A percentile compares a stretch with the other conserved stretches of the same genome.
phyloP scores from a whole-genome alignment of 2,113 vertebrate genomes.

The Tichodroma muraria region DNA sequence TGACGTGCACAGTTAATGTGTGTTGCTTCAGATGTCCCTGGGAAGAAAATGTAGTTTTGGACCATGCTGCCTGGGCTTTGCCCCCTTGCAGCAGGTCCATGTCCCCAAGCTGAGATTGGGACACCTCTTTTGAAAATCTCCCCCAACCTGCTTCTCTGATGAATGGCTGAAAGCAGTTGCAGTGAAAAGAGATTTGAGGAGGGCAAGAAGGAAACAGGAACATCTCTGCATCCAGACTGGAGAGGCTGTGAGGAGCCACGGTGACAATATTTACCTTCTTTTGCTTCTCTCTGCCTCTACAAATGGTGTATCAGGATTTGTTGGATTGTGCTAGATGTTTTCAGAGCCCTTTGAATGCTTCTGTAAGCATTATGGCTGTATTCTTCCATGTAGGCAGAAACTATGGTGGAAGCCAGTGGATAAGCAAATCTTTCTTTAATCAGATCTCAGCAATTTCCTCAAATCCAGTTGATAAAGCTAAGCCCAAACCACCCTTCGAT shows the following conservation, averaged over 20 bases:
- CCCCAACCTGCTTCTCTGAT: not conserved
- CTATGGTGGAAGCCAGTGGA: not conserved
- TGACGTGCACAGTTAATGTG: not conserved
- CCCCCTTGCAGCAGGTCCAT: fast-evolving
- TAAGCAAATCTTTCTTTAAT: not conserved
- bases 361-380: not conserved
- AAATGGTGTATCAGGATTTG: not conserved
- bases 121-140: not conserved
- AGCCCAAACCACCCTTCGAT: not conserved
- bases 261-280: not conserved
- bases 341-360: not conserved
- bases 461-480: not conserved
- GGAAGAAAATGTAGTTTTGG: not conserved
- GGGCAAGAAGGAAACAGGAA: not conserved
- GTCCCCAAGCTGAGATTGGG: not conserved
- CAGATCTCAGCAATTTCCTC: not conserved
- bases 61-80: not conserved
- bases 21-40: not conserved
- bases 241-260: not conserved
- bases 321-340: not conserved
- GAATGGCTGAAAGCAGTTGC: not conserved
- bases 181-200: not conserved
- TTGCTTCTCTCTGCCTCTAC: not conserved
- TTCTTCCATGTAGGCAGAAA: not conserved
- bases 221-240: not conserved